Conservation (phyloP, 1,140 invertebrate genomes). For the Drosophila sturtevanti region DNA sequence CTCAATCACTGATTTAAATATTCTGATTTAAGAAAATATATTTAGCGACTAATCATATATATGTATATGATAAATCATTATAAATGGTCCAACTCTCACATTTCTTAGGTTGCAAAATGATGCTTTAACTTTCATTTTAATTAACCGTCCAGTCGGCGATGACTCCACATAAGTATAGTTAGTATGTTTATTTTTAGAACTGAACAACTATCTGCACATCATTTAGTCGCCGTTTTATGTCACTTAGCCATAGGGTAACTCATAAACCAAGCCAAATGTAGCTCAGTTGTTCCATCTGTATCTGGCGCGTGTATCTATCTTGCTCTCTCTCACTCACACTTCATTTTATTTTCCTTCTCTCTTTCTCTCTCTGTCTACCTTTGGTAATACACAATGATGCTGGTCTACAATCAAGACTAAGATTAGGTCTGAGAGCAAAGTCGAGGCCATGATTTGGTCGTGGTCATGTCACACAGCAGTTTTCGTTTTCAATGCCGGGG, state of each 20-base stretch:
- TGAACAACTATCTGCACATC: conserved; percentile 70
- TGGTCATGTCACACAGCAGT: conserved; percentile 74
- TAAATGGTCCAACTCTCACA: neutral
- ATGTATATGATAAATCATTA: neutral
- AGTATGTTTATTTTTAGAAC: conserved; percentile 69
- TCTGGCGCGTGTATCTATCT: conserved; percentile 76
- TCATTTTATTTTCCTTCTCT: neutral
- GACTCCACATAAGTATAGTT: conserved; percentile 37
- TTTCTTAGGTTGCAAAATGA: conserved; percentile 30
- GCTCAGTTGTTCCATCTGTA: conserved; percentile 47
- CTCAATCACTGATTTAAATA: too few species aligned
- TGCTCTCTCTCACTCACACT: conserved; percentile 31
- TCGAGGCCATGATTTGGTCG: conserved; percentile 70
- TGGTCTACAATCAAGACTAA: conserved; percentile 21
- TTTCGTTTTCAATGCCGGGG: conserved; percentile 76
- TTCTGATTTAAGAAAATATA: too few species aligned
- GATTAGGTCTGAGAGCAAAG: conserved; percentile 25
- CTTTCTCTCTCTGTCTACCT: neutral
- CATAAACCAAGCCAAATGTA: conserved; percentile 66
- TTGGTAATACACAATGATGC: conserved; percentile 35
- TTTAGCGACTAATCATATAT: neutral
- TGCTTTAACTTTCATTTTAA: conserved; percentile 63
- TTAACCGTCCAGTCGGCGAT: conserved; percentile 67
- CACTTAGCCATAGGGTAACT: conserved; percentile 64
- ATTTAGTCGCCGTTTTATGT: conserved; percentile 76